Evolutionary conservation across 2,888 invertebrate species (phyloP).

Genomic region (Microplitis manilae): DNA sequence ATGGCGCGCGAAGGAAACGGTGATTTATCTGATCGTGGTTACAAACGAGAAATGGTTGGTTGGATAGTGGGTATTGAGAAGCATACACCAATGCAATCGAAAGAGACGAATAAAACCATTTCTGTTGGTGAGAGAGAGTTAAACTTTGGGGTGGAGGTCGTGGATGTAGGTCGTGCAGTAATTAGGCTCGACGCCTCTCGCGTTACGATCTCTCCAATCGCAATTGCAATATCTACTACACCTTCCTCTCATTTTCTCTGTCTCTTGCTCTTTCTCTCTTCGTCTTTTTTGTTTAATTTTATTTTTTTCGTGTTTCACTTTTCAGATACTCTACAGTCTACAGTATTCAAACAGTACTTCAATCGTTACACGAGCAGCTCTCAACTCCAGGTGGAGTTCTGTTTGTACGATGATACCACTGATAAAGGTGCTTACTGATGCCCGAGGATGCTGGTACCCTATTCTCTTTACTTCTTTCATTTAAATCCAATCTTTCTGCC

Average conservation of each 20-base stretch:
- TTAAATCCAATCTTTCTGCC: neutral
- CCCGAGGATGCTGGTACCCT: conserved; percentile 33
- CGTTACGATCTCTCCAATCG: conserved; percentile 24
- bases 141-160: conserved; percentile 27
- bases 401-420: conserved; percentile 16
- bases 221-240: conserved; percentile 36
- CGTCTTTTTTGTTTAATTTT: neutral
- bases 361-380: neutral
- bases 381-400: conserved; percentile 7
- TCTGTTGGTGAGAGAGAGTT: conserved; percentile 27
- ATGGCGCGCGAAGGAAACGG: conserved; percentile 39
- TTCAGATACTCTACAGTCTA: conserved; percentile 30
- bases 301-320: neutral
- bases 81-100: neutral
- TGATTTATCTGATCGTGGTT: conserved; percentile 26
- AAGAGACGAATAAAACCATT: neutral
- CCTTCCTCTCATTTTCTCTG: conserved; percentile 27
- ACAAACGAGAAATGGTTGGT: conserved; percentile 9
- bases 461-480: neutral
- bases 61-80: conserved; percentile 6
- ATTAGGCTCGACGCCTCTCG: conserved; percentile 45
- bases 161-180: conserved; percentile 49
- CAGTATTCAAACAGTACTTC: conserved; percentile 25
- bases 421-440: conserved; percentile 38
- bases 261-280: neutral